Base-by-base conservation (phyloP, 2,888 invertebrate species). In the Endomychus coccineus region DNA sequence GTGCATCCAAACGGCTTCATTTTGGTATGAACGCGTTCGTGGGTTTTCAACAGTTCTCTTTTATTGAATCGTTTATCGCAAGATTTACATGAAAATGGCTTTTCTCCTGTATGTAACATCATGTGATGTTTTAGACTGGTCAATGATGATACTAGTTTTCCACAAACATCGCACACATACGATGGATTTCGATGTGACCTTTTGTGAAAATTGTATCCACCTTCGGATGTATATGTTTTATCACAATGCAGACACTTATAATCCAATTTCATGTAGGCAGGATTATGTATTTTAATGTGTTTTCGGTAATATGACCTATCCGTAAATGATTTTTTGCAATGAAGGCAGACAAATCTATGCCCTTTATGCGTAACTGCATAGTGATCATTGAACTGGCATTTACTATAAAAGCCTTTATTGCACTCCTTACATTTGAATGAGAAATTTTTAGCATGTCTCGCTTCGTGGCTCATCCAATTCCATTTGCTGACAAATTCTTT, bases 381-480 rank as follows among this genome's bases (percentile, higher is more conserved):
- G 29, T 37, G 36, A n/a, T 37, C 30, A 22, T 31, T 27, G 12
- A 37, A 37, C 22, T 37, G 31, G 17, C 36, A 37, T 16, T 37
- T 37, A 15, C 31, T 31, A 2, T 30, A 48, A 35, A 51, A 53
- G 6, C 48, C 46, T 34, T 50, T 49, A 5, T 44, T 46, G 35
- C 53, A 53, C 22, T 44, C 29, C 3, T 70, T 56, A 2, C 67
- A 58, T 0, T 64, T 55, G 45, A 76, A 75, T 0, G n/a, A n/a
- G n/a, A n/a, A n/a, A n/a, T n/a, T n/a, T 0, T 71, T 72, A 21
- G 69, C 70, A 43, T 76, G 77, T 27, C 69, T 70, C 3, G 67
- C 58, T 65, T 71, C 70, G 46, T 75, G 75, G 2, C 52, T 55
- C 4, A 51, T 57, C 2, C 64, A 50, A 40, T 64, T 60, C 33